These are phyloP conservation scores for Branchipolynoe longqiensis DNA, from an alignment of 2,888 invertebrate genomes.

Conservation along the genomic window DNA sequence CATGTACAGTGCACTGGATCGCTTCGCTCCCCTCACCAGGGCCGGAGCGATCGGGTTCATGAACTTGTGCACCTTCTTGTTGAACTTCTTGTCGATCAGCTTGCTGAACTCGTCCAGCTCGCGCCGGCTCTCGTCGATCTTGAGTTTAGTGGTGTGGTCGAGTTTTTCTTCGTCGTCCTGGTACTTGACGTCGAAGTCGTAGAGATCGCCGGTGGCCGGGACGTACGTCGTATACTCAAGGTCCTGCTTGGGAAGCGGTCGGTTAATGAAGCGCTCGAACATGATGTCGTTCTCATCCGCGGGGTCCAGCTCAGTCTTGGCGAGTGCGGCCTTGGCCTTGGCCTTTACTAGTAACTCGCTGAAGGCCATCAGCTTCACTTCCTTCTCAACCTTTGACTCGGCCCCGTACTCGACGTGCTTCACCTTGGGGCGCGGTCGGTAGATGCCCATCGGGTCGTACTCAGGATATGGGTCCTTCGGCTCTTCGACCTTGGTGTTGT, in stretches of 20 bases:
- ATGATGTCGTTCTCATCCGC: conserved; percentile 43
- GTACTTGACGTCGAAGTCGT: conserved; percentile 32
- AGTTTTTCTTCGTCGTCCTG: conserved; percentile 11
- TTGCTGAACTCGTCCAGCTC: conserved; percentile 44
- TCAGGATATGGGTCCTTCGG: conserved; percentile 26
- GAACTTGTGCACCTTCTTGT: conserved; percentile 25
- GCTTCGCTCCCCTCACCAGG: conserved; percentile 45
- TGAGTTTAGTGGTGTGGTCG: conserved; percentile 24
- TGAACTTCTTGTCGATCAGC: conserved; percentile 40
- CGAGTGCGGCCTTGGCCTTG: conserved; percentile 12
- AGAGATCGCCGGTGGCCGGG: conserved; percentile 52
- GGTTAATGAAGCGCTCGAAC: conserved; percentile 39
- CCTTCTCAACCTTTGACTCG: conserved; percentile 14
- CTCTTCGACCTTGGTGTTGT: background rate
- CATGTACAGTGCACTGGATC: conserved; percentile 11
- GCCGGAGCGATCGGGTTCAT: conserved; percentile 34
- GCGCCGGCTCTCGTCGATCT: conserved; percentile 25
- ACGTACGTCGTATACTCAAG: conserved; percentile 21
- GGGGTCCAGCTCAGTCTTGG: conserved; percentile 13
- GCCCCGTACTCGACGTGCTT: conserved; percentile 29
- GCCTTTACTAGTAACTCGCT: conserved; percentile 26
- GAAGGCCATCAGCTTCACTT: conserved; percentile 13
- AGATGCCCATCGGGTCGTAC: conserved; percentile 50
- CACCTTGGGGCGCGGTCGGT: conserved; percentile 31
- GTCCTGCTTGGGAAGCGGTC: conserved; percentile 52